These are phyloP conservation scores for Lamellibrachia columna DNA, from an alignment of 2,888 invertebrate species.

Conservation along the genomic window DNA sequence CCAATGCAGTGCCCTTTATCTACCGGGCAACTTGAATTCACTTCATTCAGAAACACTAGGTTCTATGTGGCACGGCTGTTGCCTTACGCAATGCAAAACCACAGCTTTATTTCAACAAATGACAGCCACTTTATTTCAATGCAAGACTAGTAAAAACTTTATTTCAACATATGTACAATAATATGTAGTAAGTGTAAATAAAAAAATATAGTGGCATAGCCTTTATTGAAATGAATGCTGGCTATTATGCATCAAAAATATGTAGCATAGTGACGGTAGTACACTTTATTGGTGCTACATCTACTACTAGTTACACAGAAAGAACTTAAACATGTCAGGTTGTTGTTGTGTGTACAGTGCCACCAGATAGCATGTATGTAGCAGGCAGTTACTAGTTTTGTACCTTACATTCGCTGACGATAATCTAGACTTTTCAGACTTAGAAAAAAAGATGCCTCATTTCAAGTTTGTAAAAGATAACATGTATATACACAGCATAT, in stretches of 20 bases:
- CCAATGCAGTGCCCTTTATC: background rate
- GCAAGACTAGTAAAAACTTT: background rate
- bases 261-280: background rate
- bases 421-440: background rate
- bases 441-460: background rate
- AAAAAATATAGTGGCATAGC: background rate
- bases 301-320: background rate
- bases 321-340: background rate
- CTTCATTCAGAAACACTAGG: background rate
- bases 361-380: background rate
- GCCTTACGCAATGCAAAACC: background rate
- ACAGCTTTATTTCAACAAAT: constrained; percentile 5
- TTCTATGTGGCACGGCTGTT: background rate
- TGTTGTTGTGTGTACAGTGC: background rate
- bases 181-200: background rate
- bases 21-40: background rate
- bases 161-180: background rate
- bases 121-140: constrained; percentile 9
- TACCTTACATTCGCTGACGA: background rate
- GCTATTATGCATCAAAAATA: background rate
- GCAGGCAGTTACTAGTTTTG: background rate
- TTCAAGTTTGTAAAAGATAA: background rate
- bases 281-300: background rate
- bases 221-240: constrained; percentile 16
- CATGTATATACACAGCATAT: too few species aligned